phyloP scores from a whole-genome alignment of 2,888 invertebrate genomes.

The Apamea sordens region DNA sequence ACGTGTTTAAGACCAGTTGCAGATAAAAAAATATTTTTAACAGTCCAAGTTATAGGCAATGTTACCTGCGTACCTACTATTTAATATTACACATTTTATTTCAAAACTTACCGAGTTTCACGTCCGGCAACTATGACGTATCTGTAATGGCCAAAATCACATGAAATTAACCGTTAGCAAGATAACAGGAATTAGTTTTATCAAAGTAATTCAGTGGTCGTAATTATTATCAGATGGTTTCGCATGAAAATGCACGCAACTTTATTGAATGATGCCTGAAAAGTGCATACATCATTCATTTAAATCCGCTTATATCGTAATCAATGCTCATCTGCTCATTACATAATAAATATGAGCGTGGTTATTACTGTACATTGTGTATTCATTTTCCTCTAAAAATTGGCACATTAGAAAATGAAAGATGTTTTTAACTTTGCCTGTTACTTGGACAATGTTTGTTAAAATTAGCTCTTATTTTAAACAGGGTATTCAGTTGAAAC shows the following conservation, averaged over 20 bases:
- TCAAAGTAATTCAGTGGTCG: conserved; percentile 1
- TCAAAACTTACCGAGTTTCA: neutral
- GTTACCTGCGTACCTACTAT: neutral
- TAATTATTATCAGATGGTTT: conserved; percentile 1
- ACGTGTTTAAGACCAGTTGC: neutral
- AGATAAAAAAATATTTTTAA: neutral
- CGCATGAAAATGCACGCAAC: neutral
- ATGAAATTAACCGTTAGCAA: neutral
- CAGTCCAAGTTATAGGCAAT: conserved; percentile 17
- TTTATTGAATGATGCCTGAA: neutral
- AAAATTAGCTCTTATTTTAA: conserved; percentile 16
- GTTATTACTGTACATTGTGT: neutral
- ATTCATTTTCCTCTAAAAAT: neutral
- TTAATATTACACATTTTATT: neutral
- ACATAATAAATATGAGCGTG: neutral
- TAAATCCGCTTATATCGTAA: neutral
- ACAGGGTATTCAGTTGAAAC: conserved; percentile 42
- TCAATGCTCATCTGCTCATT: neutral
- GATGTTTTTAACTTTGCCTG: neutral
- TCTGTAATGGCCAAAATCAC: too few species aligned
- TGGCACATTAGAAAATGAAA: neutral
- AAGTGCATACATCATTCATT: neutral
- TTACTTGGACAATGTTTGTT: conserved; percentile 10
- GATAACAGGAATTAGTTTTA: conserved; percentile 17
- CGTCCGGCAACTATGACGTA: too few species aligned